These are phyloP conservation scores for Neoascia interrupta DNA, from an alignment of 2,888 invertebrate species.

Conservation along the genomic window DNA sequence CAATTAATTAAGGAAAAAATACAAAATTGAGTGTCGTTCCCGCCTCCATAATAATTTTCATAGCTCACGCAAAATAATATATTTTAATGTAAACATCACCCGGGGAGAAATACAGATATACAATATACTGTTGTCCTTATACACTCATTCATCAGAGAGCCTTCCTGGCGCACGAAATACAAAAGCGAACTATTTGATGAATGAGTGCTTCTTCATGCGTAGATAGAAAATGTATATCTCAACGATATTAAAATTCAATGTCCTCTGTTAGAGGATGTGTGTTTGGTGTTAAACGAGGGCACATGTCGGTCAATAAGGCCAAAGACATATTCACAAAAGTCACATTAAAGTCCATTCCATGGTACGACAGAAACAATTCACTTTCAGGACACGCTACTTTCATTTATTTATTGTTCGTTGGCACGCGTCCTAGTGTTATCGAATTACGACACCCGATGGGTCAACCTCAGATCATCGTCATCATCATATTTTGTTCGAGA, in stretches of 20 bases:
- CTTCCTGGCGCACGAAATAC: neutral
- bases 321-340: too few relatives aligned
- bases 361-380: conserved; percentile 16
- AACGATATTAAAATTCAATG: conserved; percentile 63
- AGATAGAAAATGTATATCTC: conserved; percentile 34
- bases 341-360: too few relatives aligned
- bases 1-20: conserved; percentile 58
- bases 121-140: too few relatives aligned
- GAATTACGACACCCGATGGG: conserved; percentile 64
- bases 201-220: conserved; percentile 35
- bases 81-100: conserved; percentile 32
- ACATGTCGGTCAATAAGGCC: conserved; percentile 63
- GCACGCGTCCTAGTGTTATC: conserved; percentile 67
- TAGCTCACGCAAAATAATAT: conserved; percentile 37
- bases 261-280: conserved; percentile 41
- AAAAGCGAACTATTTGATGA: conserved; percentile 44
- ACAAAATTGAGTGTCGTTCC: conserved; percentile 17
- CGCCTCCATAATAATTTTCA: conserved; percentile 30
- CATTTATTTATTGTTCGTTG: conserved; percentile 58
- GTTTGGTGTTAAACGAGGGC: conserved; percentile 63
- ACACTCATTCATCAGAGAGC: conserved; percentile 27
- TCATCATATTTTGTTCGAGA: conserved; percentile 2
- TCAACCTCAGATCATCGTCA: conserved; percentile 57
- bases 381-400: conserved; percentile 53
- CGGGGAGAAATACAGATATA: conserved; percentile 30